These are phyloP conservation scores for Perizoma affinitatum DNA, from an alignment of 2,888 invertebrate species.

Conservation along the genomic window DNA sequence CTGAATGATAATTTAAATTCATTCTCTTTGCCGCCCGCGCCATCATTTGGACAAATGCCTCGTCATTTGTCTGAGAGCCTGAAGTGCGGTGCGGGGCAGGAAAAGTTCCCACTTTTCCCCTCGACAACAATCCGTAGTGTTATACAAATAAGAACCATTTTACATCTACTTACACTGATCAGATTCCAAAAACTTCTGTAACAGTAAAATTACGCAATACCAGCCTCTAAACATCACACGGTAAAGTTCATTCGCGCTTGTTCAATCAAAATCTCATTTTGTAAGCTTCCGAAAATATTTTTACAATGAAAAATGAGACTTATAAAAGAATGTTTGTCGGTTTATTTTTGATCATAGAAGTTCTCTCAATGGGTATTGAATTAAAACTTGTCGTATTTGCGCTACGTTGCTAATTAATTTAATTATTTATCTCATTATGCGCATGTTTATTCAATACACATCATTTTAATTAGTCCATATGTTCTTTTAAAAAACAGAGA, in stretches of 20 bases:
- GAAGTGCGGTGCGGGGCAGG: conserved; percentile 61
- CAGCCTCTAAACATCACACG: conserved; percentile 50
- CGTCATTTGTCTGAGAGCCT: conserved; percentile 82
- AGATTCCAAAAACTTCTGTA: conserved; percentile 75
- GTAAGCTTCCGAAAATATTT: conserved; percentile 75
- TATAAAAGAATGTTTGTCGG: conserved; percentile 60
- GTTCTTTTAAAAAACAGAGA: too few relatives aligned
- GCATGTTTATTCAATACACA: conserved; percentile 71
- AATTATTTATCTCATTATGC: conserved; percentile 76
- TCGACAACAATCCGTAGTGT: conserved; percentile 55
- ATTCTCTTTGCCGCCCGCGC: conserved; percentile 85
- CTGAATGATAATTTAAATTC: conserved; percentile 86
- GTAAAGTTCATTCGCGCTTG: conserved; percentile 63
- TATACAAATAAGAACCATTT: conserved; percentile 50
- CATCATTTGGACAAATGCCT: conserved; percentile 85
- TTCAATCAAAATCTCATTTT: conserved; percentile 64
- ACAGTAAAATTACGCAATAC: conserved; percentile 57
- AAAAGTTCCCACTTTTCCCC: conserved; percentile 41
- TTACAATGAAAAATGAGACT: conserved; percentile 70
- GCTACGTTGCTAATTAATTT: conserved; percentile 79
- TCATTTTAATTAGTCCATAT: conserved; percentile 54
- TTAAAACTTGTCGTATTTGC: conserved; percentile 80
- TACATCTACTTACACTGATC: conserved; percentile 50
- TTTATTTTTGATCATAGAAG: conserved; percentile 65
- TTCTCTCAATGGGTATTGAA: conserved; percentile 75